Percentiles rank a stretch among this genome's conserved stretches.
phyloP scores from a whole-genome alignment of 2,888 invertebrate species.

The Troilus luridus region DNA sequence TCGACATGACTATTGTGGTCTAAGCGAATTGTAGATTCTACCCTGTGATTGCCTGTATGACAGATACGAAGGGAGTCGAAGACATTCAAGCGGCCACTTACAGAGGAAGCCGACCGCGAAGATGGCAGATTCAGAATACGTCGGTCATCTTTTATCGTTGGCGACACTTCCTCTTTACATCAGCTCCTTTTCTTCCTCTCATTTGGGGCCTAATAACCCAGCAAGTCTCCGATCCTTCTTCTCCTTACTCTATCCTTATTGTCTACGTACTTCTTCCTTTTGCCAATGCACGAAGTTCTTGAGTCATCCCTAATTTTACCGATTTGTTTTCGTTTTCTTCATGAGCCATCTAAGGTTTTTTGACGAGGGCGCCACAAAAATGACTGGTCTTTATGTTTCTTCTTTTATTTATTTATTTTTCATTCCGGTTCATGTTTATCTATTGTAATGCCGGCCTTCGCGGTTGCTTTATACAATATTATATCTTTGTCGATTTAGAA shows the following conservation, averaged over 20 bases:
- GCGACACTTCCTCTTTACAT: constrained; percentile 45
- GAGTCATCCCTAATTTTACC: constrained; percentile 22
- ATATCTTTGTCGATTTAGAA: not conserved
- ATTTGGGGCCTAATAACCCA: constrained; percentile 48
- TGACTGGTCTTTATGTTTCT: not conserved
- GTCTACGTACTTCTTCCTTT: constrained; percentile 4
- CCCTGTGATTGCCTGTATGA: not conserved
- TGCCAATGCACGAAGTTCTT: not conserved
- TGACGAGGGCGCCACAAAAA: constrained; percentile 5
- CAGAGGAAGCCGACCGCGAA: not conserved
- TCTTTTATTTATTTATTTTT: not conserved
- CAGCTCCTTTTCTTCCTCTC: constrained; percentile 12
- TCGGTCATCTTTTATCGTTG: not conserved
- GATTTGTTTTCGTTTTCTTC: constrained; percentile 37
- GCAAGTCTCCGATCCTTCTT: constrained; percentile 15
- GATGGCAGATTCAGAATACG: not conserved
- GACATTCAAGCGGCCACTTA: not conserved
- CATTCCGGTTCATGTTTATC: not conserved
- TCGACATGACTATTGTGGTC: too few relatives aligned
- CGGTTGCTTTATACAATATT: not conserved
- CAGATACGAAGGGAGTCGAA: not conserved
- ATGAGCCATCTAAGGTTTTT: constrained; percentile 8
- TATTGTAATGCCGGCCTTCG: not conserved
- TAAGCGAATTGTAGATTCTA: not conserved
- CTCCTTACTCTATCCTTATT: not conserved